These are phyloP conservation scores for Epinotia bilunana DNA, from an alignment of 2,888 invertebrate genomes.

Conservation along the genomic window DNA sequence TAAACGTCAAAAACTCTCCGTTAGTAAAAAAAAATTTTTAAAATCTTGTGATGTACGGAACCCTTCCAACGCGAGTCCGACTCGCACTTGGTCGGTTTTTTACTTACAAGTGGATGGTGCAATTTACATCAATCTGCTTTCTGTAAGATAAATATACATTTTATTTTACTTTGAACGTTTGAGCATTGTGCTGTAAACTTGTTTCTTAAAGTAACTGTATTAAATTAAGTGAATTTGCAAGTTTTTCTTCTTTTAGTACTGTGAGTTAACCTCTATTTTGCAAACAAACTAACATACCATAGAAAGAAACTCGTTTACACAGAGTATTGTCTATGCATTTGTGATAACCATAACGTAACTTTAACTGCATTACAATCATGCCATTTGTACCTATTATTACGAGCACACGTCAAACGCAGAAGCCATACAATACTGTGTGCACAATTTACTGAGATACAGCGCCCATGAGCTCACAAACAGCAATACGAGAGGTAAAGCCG, in stretches of 20 bases:
- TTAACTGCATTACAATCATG: constrained; percentile 17
- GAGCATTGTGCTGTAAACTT: not conserved
- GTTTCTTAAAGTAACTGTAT: not conserved
- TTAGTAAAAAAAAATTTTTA: too few relatives aligned
- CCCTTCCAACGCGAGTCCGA: too few relatives aligned
- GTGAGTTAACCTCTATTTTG: too few relatives aligned
- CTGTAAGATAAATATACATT: not conserved
- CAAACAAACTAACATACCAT: too few relatives aligned
- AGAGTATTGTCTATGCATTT: not conserved
- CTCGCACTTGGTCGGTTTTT: too few relatives aligned
- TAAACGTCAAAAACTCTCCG: too few relatives aligned
- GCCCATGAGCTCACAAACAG: not conserved
- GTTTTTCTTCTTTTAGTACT: not conserved
- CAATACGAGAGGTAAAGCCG: constrained; percentile 19
- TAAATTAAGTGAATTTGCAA: not conserved
- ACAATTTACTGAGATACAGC: constrained; percentile 5
- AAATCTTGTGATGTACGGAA: too few relatives aligned
- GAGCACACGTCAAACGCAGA: constrained; percentile 18
- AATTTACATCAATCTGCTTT: not conserved
- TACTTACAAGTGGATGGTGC: not conserved
- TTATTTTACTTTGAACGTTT: not conserved
- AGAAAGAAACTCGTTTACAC: too few relatives aligned
- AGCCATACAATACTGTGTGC: constrained; percentile 19
- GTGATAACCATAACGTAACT: not conserved
- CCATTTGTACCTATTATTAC: not conserved